phyloP scores from a whole-genome alignment of 2,113 vertebrate species.

The Hydrochoerus hydrochaeris region DNA sequence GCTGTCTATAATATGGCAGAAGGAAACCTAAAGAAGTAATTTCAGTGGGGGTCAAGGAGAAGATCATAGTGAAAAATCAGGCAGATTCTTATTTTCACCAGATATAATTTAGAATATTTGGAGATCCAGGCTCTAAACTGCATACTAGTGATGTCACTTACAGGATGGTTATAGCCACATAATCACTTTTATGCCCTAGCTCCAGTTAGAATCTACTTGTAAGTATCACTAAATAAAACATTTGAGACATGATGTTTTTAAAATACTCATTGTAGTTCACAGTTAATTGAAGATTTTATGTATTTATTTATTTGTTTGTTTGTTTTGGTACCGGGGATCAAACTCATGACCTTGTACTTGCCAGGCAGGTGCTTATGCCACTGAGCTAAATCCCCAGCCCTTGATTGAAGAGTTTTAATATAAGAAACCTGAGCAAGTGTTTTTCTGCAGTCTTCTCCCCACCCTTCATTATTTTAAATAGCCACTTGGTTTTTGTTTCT shows the following conservation, averaged over 20 bases:
- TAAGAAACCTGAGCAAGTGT: background rate
- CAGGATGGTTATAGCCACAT: conserved; percentile 5
- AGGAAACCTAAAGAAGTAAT: conserved; percentile 80
- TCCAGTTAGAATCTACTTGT: conserved; percentile 70
- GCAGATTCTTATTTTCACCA: conserved; percentile 75
- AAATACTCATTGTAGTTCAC: background rate
- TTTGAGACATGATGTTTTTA: conserved; percentile 31
- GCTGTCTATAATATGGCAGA: conserved; percentile 77
- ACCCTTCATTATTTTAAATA: background rate
- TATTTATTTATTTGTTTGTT: too few relatives aligned
- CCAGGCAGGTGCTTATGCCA: too few relatives aligned
- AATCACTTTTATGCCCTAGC: conserved; percentile 55
- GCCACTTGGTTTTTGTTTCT: background rate
- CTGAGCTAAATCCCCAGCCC: too few relatives aligned
- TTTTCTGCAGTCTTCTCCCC: background rate
- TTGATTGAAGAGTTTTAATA: background rate
- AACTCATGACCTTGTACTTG: too few relatives aligned
- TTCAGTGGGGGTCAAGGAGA: conserved; percentile 79
- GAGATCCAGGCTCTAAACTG: conserved; percentile 41
- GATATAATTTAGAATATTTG: conserved; percentile 69
- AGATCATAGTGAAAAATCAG: conserved; percentile 79
- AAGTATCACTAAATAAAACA: conserved; percentile 44
- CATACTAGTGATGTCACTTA: conserved; percentile 61
- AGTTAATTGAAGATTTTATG: background rate
- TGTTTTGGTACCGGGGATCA: too few relatives aligned